Base-by-base conservation (phyloP, 2,113 vertebrate species). In the Leptobrachium leishanense region DNA sequence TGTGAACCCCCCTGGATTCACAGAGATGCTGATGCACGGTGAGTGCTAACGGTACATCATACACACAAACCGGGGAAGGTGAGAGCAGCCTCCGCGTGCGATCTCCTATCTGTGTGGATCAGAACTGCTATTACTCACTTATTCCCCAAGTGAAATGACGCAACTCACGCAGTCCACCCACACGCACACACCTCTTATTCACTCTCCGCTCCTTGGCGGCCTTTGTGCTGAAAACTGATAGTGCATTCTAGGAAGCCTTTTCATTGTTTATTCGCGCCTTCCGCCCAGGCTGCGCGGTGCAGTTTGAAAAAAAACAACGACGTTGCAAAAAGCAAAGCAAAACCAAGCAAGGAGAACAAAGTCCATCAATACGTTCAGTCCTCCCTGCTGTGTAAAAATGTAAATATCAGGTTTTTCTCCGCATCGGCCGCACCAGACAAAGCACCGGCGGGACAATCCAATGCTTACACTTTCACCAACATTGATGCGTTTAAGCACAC, bases 121-220 rank as follows among this genome's bases (percentile, higher is more conserved):
- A 79, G 10, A 6, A 20, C 43, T 71, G 57, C 59, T 3, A 43
- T 79, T 72, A 79, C 43, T 72, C 76, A 79, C 11, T 68, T 13
- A 3, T 43, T 40, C 62, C 62, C 43, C 43, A 2, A 43, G 74
- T 54, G 62, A 41, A 63, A n/a, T 70, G 54, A 62, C 76, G 20
- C 31, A 68, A n/a, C 43, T 43, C 76, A 68, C 75, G 62, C 68
- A 54, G 43, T 70, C 67, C 76, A 8, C 76, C 76, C 59, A 68
- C 62, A 42, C 42, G 10, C 8, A 50, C 55, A 57, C 46, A 54
- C 59, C 59, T 50, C 43, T 8, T 67, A 42, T 68, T 53, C 42
- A 72, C 12, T 44, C 59, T 41, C 20, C 68, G 54, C 68, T 54
- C 59, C 68, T 71, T 12, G 43, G 2, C 53, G 43, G 6, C 59